Evolutionary conservation across 2,888 invertebrate species (phyloP), one percentile per base, ranked within the genome.

Genomic region (Plagiodera versicolora): DNA sequence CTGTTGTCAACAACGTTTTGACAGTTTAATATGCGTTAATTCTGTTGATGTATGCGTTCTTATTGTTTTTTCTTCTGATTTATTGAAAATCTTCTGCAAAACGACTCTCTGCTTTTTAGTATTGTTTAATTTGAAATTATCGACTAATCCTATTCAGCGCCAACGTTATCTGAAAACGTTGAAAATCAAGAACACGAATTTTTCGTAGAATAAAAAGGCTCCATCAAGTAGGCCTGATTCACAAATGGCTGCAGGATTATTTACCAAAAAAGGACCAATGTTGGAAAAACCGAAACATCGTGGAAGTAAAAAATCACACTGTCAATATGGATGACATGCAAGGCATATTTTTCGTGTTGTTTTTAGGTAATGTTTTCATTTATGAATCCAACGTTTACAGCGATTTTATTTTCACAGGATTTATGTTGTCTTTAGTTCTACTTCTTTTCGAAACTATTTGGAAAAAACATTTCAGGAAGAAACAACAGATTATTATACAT

Each of bases 321-420:
- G 95, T 95, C 45, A 92, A 93, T 77, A 83, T 95, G 69, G 86
- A 89, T 54, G 95, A 95, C 73, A 95, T 95, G 94, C 94, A 95
- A 79, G 95, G 95, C 10, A 94, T 93, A 20, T 95, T 95, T 80
- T 89, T 94, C 71, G 89, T 95, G 0, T 81, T 95, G 2, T 84
- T 92, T 56, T 79, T 94, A 56, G 94, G 94, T 91, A 83, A 76
- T 19, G 4, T 19, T 4, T 39, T 8, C 17, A 47, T 17, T 9
- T 51, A 18, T 8, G 10, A 47, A 53, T 20, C 11, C 17, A 6
- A 14, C 28, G 14, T 28, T 39, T n/a, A n/a, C n/a, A n/a, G n/a
- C n/a, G n/a, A n/a, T n/a, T n/a, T n/a, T n/a, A n/a, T n/a, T n/a
- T n/a, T n/a, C n/a, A n/a, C n/a, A 85, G 86, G 86, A 24, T 81